phyloP scores from a whole-genome alignment of 2,888 invertebrate genomes.

The Ceriagrion tenellum region DNA sequence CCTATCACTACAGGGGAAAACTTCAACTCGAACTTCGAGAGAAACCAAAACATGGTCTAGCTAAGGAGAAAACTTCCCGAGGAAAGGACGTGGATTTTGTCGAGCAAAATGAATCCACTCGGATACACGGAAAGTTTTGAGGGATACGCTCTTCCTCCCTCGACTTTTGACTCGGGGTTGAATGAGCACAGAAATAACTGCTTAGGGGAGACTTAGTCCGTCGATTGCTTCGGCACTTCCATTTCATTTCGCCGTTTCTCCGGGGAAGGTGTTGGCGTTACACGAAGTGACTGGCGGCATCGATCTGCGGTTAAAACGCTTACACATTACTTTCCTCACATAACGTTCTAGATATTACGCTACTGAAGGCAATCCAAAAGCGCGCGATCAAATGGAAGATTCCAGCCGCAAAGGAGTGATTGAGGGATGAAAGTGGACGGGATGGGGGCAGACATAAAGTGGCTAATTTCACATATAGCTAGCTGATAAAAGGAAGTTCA shows the following conservation, averaged over 20 bases:
- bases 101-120: background rate
- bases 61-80: background rate
- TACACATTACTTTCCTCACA: too few relatives aligned
- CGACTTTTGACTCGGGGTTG: background rate
- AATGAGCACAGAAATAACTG: background rate
- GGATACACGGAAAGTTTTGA: background rate
- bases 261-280: background rate
- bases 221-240: background rate
- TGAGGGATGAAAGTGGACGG: too few relatives aligned
- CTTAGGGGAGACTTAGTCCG: background rate
- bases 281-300: background rate
- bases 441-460: too few relatives aligned
- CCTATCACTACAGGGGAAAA: background rate
- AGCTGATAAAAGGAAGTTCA: too few relatives aligned
- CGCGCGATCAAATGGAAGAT: too few relatives aligned
- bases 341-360: too few relatives aligned
- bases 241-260: background rate
- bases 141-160: background rate
- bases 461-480: too few relatives aligned
- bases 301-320: background rate
- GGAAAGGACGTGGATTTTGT: background rate
- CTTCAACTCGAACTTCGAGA: background rate
- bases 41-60: background rate
- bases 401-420: too few relatives aligned
- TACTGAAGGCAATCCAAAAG: too few relatives aligned